Conservation (phyloP, 2,888 invertebrate genomes). For the Acronicta alni region DNA sequence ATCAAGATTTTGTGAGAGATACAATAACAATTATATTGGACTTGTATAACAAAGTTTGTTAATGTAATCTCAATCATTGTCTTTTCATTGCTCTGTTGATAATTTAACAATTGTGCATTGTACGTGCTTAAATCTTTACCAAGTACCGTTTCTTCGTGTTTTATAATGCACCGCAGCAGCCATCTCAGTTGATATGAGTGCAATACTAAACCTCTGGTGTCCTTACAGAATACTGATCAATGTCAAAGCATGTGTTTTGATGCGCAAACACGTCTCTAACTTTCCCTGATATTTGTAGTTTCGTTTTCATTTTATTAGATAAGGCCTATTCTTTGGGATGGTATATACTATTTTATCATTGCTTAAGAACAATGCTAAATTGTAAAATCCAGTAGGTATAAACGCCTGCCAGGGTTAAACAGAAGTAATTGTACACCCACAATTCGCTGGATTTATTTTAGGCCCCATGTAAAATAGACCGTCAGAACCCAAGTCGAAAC, state of each 20-base stretch:
- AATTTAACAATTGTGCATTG: background rate
- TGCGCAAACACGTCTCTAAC: constrained; percentile 55
- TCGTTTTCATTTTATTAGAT: constrained; percentile 33
- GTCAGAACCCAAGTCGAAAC: too few species aligned
- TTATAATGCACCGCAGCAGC: constrained; percentile 19
- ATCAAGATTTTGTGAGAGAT: too few species aligned
- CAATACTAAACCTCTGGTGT: constrained; percentile 51
- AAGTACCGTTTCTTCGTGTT: constrained; percentile 17
- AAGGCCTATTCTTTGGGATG: background rate
- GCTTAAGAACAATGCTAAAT: too few species aligned
- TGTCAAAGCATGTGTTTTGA: constrained; percentile 33
- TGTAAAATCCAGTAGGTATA: too few species aligned
- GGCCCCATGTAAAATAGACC: too few species aligned
- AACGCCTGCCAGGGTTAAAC: too few species aligned
- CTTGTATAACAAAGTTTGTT: background rate
- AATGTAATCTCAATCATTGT: background rate
- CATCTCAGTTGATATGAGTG: constrained; percentile 38
- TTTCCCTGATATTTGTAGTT: constrained; percentile 60
- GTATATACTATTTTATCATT: background rate
- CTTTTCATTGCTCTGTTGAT: background rate
- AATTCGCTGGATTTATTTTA: too few species aligned
- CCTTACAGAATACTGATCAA: constrained; percentile 59
- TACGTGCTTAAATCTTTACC: constrained; percentile 16
- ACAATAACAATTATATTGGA: too few species aligned
- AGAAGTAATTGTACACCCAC: too few species aligned